These are phyloP conservation scores for Plotosus lineatus DNA, from an alignment of 2,113 vertebrate species.

Conservation along the genomic window DNA sequence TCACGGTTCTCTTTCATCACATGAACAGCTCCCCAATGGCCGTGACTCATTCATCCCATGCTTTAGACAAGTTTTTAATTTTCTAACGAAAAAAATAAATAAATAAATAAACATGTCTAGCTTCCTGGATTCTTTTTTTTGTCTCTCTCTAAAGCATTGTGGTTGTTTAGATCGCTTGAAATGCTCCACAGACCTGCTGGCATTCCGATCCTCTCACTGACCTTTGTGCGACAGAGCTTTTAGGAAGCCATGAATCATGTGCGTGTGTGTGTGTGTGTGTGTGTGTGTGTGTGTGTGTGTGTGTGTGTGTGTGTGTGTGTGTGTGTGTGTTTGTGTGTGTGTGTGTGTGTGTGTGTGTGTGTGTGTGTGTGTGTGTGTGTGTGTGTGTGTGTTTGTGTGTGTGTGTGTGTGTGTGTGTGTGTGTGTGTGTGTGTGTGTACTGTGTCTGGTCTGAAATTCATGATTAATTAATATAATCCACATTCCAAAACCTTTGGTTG, in stretches of 20 bases:
- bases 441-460: too few relatives aligned
- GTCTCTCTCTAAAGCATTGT: slow-evolving; percentile 1
- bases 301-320: slow-evolving; percentile 31
- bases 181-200: not conserved
- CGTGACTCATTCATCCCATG: not conserved
- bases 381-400: too few relatives aligned
- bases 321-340: not conserved
- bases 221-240: slow-evolving; percentile 13
- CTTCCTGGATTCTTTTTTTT: not conserved
- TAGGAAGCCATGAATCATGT: not conserved
- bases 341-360: not conserved
- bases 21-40: slow-evolving; percentile 5
- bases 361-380: not conserved
- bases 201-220: not conserved
- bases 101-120: not conserved
- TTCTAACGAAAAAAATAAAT: slow-evolving; percentile 1
- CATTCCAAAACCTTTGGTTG: too few relatives aligned
- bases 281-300: slow-evolving; percentile 22
- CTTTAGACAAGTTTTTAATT: slow-evolving; percentile 15
- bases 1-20: slow-evolving; percentile 1
- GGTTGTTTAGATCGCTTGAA: slow-evolving; percentile 16
- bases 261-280: slow-evolving; percentile 24
- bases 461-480: too few relatives aligned
- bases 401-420: too few relatives aligned
- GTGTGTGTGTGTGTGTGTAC: too few relatives aligned